phyloP scores from a whole-genome alignment of 2,113 vertebrate genomes.

The Callipepla californica region DNA sequence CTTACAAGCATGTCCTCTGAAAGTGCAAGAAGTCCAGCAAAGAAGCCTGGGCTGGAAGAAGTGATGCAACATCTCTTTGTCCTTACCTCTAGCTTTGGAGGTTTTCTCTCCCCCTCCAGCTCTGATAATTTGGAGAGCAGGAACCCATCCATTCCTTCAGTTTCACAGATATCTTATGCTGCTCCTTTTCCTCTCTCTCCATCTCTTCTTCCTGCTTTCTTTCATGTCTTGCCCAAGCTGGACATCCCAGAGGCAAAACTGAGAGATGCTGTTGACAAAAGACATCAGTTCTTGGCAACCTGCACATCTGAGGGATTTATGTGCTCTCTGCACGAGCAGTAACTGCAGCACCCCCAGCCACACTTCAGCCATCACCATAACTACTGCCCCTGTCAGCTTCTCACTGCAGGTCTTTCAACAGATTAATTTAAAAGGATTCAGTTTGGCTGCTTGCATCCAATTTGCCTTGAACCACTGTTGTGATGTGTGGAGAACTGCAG shows the following conservation, averaged over 20 bases:
- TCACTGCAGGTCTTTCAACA: not conserved
- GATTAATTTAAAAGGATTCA: slow-evolving; percentile 11
- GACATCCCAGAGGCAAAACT: not conserved
- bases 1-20: accelerated
- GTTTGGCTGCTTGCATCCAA: not conserved
- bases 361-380: not conserved
- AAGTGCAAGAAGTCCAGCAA: not conserved
- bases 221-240: not conserved
- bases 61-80: not conserved
- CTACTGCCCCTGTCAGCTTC: not conserved
- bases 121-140: not conserved
- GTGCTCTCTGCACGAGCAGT: not conserved
- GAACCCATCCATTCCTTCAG: not conserved
- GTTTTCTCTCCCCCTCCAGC: not conserved
- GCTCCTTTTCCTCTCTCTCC: not conserved
- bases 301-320: not conserved
- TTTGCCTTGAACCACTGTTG: not conserved
- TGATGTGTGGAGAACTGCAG: not conserved
- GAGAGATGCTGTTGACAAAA: not conserved
- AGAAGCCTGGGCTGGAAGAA: not conserved
- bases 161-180: not conserved
- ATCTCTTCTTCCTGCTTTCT: not conserved
- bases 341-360: not conserved
- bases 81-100: not conserved
- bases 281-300: not conserved